Evolutionary conservation across 1,140 invertebrate genomes (phyloP).

Genomic region (Drosophila trapezifrons): DNA sequence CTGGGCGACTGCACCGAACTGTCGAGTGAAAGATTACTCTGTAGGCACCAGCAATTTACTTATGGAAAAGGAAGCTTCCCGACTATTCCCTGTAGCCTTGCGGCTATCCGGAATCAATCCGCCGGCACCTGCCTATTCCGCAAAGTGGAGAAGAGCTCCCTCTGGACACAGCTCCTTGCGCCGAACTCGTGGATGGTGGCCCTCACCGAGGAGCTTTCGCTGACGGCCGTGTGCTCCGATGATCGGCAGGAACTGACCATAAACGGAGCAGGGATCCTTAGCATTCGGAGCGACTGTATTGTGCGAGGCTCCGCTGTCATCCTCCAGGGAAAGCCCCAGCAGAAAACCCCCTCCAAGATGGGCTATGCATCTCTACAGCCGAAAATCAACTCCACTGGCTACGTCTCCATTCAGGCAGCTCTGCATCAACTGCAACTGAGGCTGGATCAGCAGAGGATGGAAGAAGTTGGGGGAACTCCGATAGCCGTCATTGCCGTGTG

Average conservation of each 20-base stretch:
- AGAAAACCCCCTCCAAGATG: background rate
- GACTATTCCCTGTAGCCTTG: conserved; percentile 11
- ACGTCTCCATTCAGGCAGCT: background rate
- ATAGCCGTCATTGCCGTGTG: conserved; percentile 11
- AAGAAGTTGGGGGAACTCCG: background rate
- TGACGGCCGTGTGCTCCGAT: conserved; percentile 23
- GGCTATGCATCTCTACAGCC: conserved; percentile 7
- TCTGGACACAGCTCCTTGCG: conserved; percentile 23
- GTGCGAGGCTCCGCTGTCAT: conserved; percentile 15
- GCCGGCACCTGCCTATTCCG: background rate
- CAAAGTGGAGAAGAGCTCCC: background rate
- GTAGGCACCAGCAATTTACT: conserved; percentile 4
- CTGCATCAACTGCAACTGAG: background rate
- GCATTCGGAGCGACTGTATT: conserved; percentile 20
- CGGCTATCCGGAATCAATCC: conserved; percentile 12
- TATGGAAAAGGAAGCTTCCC: background rate
- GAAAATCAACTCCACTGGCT: background rate
- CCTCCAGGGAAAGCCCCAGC: conserved; percentile 1
- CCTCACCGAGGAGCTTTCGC: conserved; percentile 11
- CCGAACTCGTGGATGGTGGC: conserved; percentile 36
- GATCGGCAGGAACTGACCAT: conserved; percentile 22
- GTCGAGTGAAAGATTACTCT: conserved; percentile 7
- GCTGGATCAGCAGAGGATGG: conserved; percentile 4
- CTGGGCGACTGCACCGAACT: conserved; percentile 18
- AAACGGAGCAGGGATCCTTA: conserved; percentile 24